A percentile compares a stretch with the other conserved stretches of the same genome.
Evolutionary conservation across 1,140 invertebrate genomes (phyloP).

Genomic region (Nephila pilipes): DNA sequence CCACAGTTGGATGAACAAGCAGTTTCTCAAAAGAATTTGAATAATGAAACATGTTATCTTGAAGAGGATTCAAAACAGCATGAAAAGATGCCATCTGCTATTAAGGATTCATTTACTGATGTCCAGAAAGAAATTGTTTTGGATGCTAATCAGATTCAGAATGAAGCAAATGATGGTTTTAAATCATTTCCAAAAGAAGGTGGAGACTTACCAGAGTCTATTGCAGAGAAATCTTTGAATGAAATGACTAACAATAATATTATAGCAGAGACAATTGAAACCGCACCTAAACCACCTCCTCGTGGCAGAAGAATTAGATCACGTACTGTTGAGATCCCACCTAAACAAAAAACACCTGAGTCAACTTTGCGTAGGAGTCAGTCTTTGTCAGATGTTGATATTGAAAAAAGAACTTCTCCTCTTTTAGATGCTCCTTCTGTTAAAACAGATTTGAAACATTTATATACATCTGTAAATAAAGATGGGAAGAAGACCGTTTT

Average conservation of each 20-base stretch:
- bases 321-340: constrained; percentile 67
- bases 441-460: constrained; percentile 42
- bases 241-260: not conserved
- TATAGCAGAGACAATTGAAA: not conserved
- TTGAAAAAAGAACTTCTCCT: constrained; percentile 41
- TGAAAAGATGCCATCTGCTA: not conserved
- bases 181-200: not conserved
- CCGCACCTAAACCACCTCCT: constrained; percentile 66
- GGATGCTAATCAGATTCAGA: not conserved
- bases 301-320: constrained; percentile 63
- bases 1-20: not conserved
- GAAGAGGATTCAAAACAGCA: not conserved
- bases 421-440: not conserved
- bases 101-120: not conserved
- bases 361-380: constrained; percentile 57
- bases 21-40: not conserved
- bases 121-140: not conserved
- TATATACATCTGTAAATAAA: constrained; percentile 74
- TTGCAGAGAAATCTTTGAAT: not conserved
- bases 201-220: not conserved
- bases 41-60: not conserved
- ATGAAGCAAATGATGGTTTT: not conserved
- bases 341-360: constrained; percentile 15
- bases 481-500: constrained; percentile 45
- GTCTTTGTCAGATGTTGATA: constrained; percentile 69